A percentile compares a stretch with the other conserved stretches of the same genome.
These are phyloP conservation scores for Calidris pygmaea DNA, from an alignment of 2,113 vertebrate genomes.

Conservation along the genomic window DNA sequence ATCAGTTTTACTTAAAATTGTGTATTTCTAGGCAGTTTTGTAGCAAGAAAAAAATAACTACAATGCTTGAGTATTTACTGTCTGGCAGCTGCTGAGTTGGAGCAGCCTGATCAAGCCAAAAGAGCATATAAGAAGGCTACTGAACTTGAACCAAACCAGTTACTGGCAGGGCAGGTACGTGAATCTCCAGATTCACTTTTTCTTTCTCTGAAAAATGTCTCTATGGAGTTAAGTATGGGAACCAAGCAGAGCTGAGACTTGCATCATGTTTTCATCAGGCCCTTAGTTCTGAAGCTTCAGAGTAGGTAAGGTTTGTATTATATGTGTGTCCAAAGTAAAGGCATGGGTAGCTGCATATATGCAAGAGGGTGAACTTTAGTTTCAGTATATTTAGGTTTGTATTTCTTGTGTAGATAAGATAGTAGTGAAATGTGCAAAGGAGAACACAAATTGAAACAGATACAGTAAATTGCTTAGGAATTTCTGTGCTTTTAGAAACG, in stretches of 20 bases:
- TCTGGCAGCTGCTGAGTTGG: conserved; percentile 91
- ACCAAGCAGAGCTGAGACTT: not conserved
- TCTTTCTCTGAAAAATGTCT: not conserved
- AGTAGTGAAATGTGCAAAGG: not conserved
- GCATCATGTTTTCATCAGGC: not conserved
- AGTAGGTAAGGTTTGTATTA: not conserved
- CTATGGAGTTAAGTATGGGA: not conserved
- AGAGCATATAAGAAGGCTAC: conserved; percentile 90
- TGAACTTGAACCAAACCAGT: conserved; percentile 90
- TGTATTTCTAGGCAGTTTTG: conserved; percentile 82
- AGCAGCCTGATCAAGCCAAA: conserved; percentile 91
- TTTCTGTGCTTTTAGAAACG: not conserved
- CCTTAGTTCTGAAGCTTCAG: not conserved
- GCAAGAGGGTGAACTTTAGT: not conserved
- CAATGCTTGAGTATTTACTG: conserved; percentile 98
- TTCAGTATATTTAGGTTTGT: not conserved
- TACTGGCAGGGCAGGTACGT: conserved; percentile 93
- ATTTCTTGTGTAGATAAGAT: not conserved
- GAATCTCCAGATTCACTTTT: not conserved
- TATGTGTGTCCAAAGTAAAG: not conserved
- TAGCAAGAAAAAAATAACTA: conserved; percentile 96
- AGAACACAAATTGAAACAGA: not conserved
- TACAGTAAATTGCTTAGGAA: not conserved
- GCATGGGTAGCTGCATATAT: accelerated
- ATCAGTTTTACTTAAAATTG: not conserved